Percentiles rank a stretch among this genome's conserved stretches.
Evolutionary conservation across 2,888 invertebrate genomes (phyloP).

Genomic region (Tubulanus polymorphus): DNA sequence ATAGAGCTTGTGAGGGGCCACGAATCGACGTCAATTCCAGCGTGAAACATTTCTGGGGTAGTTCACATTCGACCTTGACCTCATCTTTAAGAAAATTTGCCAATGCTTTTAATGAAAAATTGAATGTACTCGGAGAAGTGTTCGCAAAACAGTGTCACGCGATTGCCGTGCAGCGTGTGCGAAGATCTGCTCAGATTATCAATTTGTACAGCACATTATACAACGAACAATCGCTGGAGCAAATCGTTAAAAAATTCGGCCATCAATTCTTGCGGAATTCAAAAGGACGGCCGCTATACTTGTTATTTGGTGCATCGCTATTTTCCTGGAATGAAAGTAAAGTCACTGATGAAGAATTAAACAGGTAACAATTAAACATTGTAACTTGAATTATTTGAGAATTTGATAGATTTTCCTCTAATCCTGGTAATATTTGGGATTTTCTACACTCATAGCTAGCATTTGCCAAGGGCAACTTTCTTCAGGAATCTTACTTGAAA

Average conservation of each 20-base stretch:
- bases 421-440: too few relatives aligned
- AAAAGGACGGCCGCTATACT: constrained; percentile 19
- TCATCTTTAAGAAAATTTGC: not conserved
- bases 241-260: constrained; percentile 24
- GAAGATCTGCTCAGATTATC: constrained; percentile 32
- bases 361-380: constrained; percentile 22
- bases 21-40: too few relatives aligned
- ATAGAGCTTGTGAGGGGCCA: too few relatives aligned
- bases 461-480: too few relatives aligned
- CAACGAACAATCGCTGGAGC: constrained; percentile 24
- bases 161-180: constrained; percentile 33
- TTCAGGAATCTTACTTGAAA: too few relatives aligned
- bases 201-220: constrained; percentile 35
- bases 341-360: constrained; percentile 36
- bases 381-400: too few relatives aligned
- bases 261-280: constrained; percentile 13
- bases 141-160: constrained; percentile 37
- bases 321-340: constrained; percentile 42
- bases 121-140: constrained; percentile 20
- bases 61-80: too few relatives aligned
- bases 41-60: too few relatives aligned
- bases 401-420: too few relatives aligned
- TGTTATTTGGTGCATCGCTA: constrained; percentile 31
- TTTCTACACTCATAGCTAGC: too few relatives aligned
- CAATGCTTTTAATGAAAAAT: constrained; percentile 19